These are phyloP conservation scores for Pachyuromys duprasi DNA, from an alignment of 2,797 vertebrate genomes.

Conservation along the genomic window DNA sequence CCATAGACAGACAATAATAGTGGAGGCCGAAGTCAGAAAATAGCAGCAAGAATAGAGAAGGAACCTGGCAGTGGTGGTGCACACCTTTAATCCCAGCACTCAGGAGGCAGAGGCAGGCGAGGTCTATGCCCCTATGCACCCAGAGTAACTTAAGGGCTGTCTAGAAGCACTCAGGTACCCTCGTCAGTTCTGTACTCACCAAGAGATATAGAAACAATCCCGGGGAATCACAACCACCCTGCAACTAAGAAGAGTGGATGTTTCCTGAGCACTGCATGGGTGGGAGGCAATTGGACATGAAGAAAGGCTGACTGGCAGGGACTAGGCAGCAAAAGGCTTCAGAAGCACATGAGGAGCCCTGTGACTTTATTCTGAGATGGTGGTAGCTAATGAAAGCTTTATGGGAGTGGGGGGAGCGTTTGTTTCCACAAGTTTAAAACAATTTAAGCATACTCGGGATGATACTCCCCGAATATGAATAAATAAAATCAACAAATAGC, in stretches of 20 bases:
- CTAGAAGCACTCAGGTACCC: neutral
- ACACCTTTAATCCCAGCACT: no score
- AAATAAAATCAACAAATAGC: neutral
- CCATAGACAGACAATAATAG: neutral
- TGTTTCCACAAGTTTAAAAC: slow-evolving; percentile 12
- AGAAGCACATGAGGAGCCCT: neutral
- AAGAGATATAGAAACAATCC: neutral
- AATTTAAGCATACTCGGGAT: neutral
- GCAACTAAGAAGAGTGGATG: neutral
- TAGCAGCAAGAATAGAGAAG: no score
- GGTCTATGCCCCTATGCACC: no score
- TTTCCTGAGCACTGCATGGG: neutral
- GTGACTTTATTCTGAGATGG: neutral
- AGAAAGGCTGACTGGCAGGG: no score
- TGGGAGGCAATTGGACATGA: neutral
- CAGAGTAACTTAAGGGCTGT: neutral
- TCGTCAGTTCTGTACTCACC: neutral
- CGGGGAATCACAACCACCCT: neutral
- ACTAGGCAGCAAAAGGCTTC: neutral
- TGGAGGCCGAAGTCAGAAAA: neutral
- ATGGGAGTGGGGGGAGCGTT: no score
- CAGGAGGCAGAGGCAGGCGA: no score
- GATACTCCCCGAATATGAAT: neutral
- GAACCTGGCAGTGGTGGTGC: no score
- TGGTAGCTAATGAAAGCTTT: neutral